phyloP scores from a whole-genome alignment of 1,140 invertebrate genomes.

The Chelonus insularis region DNA sequence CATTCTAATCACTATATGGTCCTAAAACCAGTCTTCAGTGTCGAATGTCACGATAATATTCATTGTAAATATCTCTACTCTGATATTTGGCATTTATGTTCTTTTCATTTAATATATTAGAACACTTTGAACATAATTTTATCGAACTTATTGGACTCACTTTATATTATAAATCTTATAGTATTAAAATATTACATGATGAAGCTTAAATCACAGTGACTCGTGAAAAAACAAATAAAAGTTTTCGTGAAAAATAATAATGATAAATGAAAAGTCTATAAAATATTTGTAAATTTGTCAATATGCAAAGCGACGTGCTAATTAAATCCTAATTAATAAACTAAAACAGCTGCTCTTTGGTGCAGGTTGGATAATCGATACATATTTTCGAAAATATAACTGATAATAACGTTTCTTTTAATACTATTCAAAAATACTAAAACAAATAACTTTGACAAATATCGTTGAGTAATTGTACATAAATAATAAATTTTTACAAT shows the following conservation, averaged over 20 bases:
- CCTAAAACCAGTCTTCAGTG: constrained; percentile 24
- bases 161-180: not conserved
- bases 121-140: not conserved
- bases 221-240: not conserved
- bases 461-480: too few relatives aligned
- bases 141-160: constrained; percentile 12
- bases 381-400: not conserved
- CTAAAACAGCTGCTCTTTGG: constrained; percentile 22
- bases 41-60: not conserved
- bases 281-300: not conserved
- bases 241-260: not conserved
- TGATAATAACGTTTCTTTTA: not conserved
- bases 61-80: constrained; percentile 3
- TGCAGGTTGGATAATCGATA: constrained; percentile 17
- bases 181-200: not conserved
- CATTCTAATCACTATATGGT: too few relatives aligned
- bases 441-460: too few relatives aligned
- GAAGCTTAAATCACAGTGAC: constrained; percentile 3
- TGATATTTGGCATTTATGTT: not conserved
- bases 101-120: not conserved
- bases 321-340: not conserved
- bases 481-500: too few relatives aligned
- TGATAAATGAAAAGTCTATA: not conserved
- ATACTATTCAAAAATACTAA: not conserved
- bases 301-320: not conserved